Evolutionary conservation across 2,888 invertebrate genomes (phyloP), one percentile per base, ranked within the genome.

Genomic region (Coenonympha glycerion): DNA sequence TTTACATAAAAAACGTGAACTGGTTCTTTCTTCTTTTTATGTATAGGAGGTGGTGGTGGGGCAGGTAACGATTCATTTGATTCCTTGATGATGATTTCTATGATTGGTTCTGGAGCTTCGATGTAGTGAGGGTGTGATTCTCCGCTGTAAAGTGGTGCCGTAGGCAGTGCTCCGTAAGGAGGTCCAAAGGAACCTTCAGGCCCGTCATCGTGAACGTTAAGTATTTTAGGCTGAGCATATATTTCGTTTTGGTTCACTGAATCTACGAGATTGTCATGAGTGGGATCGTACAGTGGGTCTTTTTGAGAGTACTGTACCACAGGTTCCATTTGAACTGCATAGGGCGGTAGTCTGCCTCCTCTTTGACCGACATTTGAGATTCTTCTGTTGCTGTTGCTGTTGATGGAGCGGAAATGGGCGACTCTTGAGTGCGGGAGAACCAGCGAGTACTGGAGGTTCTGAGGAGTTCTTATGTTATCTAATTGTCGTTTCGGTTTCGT

Each of bases 1-100:
- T 95, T 95, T 0, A 96, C 95, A 69, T 95, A 96, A 72, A 95
- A 96, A 1, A 96, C 96, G 66, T 96, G 95, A 30, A 95, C 94
- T 21, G 95, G 94, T 69, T 95, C 95, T 68, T 94, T 95, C 58
- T 89, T 88, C 64, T 84, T 87, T 63, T 86, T 86, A 9, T 63
- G 76, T 9, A 89, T 76, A 11, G 88, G 86, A 2, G 88, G 88
- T 6, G 89, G 83, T 1, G 90, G 89, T 3, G 90, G 89, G 2
- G 92, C 89, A 1, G 95, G 92, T 2, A 95, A 71, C 0, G 93
- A 90, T 65, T 95, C 93, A 69, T 96, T 96, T 0, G 95, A 95
- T 74, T 96, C 95, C 68, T 95, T 95, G 45, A 96, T 95, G 55
- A 96, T 96, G 59, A 96, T 96, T 81, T 96, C 96, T 63, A 96